These are phyloP conservation scores for Micromys minutus DNA, from an alignment of 2,113 vertebrate species.

Conservation along the genomic window DNA sequence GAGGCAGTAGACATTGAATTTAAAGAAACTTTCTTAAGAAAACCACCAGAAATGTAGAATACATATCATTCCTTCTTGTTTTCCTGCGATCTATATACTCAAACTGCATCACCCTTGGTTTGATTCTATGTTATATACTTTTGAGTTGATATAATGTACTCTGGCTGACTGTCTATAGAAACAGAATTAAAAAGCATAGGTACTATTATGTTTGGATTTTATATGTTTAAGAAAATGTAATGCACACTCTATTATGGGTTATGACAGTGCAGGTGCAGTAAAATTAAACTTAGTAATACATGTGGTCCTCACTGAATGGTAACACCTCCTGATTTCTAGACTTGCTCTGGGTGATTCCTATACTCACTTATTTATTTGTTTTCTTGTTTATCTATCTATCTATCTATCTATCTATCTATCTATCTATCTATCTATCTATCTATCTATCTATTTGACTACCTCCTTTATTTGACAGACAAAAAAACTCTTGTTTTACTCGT, in stretches of 20 bases:
- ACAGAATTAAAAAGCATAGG: not conserved
- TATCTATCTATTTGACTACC: not conserved
- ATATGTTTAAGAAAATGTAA: not conserved
- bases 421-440: too few relatives aligned
- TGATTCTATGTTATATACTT: not conserved
- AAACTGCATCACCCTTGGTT: not conserved
- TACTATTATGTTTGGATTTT: not conserved
- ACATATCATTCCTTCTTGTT: not conserved
- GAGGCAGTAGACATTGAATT: constrained; percentile 44
- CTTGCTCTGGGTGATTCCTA: not conserved
- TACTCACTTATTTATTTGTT: not conserved
- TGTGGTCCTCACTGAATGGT: not conserved
- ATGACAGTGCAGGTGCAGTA: not conserved
- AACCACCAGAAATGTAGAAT: not conserved
- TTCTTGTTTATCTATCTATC: too few relatives aligned
- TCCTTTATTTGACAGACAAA: not conserved
- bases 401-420: too few relatives aligned
- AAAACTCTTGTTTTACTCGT: not conserved
- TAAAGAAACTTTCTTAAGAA: constrained; percentile 62
- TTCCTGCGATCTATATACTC: not conserved
- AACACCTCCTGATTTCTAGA: not conserved
- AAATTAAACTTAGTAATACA: not conserved
- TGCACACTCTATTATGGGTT: not conserved
- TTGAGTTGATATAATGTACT: not conserved
- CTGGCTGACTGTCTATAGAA: not conserved